Conservation (phyloP, 2,797 vertebrate species). For the Lacerta viridis region DNA sequence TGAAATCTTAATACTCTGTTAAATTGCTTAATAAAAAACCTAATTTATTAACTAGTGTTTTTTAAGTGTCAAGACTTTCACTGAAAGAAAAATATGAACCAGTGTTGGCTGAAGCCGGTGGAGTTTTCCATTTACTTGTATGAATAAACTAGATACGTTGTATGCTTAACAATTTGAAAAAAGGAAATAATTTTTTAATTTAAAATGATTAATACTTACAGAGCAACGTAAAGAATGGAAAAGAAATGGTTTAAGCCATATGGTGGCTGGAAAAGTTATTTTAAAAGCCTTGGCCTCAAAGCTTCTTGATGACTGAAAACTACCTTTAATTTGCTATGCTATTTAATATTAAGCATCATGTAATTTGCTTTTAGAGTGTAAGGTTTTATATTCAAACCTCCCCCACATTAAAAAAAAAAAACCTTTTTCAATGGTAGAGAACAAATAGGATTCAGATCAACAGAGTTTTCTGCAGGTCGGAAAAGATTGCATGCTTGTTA, state of each 20-base stretch:
- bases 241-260: constrained; percentile 60
- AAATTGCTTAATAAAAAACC: constrained; percentile 67
- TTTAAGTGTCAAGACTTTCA: constrained; percentile 60
- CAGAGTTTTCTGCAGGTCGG: not conserved
- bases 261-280: constrained; percentile 71
- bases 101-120: constrained; percentile 47
- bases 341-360: constrained; percentile 58
- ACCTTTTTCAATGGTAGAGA: not conserved
- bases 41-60: constrained; percentile 72
- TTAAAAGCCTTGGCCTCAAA: constrained; percentile 63
- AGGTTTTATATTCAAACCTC: constrained; percentile 48
- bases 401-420: not conserved
- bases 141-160: constrained; percentile 45
- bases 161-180: constrained; percentile 65
- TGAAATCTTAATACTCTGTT: constrained; percentile 61
- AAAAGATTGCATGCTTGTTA: not conserved
- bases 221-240: constrained; percentile 69
- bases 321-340: constrained; percentile 48
- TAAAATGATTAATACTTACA: constrained; percentile 73
- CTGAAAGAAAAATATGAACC: constrained; percentile 61
- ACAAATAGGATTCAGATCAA: constrained; percentile 13
- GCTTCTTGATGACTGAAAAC: constrained; percentile 64
- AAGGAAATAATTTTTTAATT: constrained; percentile 65
- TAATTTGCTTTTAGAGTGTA: constrained; percentile 50
- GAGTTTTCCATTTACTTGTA: constrained; percentile 62